Conservation (phyloP, 2,888 invertebrate species). For the Dryobotodes eremita region DNA sequence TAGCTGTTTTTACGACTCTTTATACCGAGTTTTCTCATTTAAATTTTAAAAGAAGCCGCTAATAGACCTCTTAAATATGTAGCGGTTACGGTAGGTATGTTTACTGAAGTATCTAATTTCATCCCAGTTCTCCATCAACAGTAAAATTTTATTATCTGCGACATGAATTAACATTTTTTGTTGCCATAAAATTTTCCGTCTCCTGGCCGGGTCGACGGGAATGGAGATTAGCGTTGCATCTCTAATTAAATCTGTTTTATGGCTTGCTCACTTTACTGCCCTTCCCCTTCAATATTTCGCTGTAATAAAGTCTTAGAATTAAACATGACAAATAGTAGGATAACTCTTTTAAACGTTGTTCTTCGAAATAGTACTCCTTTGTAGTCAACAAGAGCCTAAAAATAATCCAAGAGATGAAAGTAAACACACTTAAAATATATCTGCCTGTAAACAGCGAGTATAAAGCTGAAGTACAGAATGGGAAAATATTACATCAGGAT, state of each 20-base stretch:
- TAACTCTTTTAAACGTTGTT: constrained; percentile 43
- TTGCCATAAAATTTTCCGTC: constrained; percentile 70
- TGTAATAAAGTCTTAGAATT: constrained; percentile 52
- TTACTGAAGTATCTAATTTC: constrained; percentile 67
- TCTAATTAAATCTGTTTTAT: constrained; percentile 79
- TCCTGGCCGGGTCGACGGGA: constrained; percentile 69
- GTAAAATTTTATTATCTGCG: constrained; percentile 69
- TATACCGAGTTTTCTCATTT: constrained; percentile 71
- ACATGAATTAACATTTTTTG: constrained; percentile 70
- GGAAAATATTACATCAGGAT: constrained; percentile 73
- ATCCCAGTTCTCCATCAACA: constrained; percentile 61
- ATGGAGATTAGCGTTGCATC: constrained; percentile 78
- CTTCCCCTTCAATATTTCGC: constrained; percentile 60
- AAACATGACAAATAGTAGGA: constrained; percentile 50
- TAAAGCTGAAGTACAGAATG: constrained; percentile 66
- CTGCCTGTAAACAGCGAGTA: constrained; percentile 57
- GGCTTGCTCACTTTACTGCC: constrained; percentile 62
- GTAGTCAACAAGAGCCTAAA: constrained; percentile 43
- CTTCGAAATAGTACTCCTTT: constrained; percentile 32
- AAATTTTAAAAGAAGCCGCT: constrained; percentile 68
- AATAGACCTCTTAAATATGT: constrained; percentile 70
- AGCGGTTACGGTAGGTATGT: constrained; percentile 61
- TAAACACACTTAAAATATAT: constrained; percentile 57
- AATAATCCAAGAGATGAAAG: constrained; percentile 59
- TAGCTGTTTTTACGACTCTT: constrained; percentile 71